A percentile compares a stretch with the other conserved stretches of the same genome.
These are phyloP conservation scores for Chloebia gouldiae DNA, from an alignment of 2,113 vertebrate species.

Conservation along the genomic window DNA sequence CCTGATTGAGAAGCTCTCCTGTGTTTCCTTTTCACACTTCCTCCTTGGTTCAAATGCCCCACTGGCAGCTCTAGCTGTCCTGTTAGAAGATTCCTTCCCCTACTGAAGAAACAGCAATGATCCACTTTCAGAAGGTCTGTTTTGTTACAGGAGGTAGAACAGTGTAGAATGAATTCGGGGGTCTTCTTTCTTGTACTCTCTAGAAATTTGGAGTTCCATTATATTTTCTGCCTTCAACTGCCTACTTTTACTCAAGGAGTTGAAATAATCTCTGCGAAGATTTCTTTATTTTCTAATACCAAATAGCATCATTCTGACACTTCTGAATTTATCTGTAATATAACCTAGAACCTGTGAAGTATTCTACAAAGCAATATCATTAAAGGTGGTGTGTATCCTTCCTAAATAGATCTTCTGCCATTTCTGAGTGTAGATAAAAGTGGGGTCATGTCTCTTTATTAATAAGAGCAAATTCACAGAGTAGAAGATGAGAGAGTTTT, in stretches of 20 bases:
- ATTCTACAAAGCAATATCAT: not conserved
- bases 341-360: not conserved
- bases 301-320: not conserved
- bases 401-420: not conserved
- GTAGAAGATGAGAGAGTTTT: conserved; percentile 27
- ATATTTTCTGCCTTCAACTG: not conserved
- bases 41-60: not conserved
- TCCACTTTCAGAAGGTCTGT: not conserved
- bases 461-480: conserved; percentile 18
- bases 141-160: not conserved
- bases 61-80: not conserved
- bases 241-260: not conserved
- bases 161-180: not conserved
- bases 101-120: not conserved
- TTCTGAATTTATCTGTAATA: not conserved
- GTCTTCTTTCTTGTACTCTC: not conserved
- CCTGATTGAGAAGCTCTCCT: not conserved
- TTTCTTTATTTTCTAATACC: not conserved
- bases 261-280: not conserved
- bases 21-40: not conserved
- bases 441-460: not conserved
- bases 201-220: not conserved
- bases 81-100: not conserved
- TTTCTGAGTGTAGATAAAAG: not conserved
- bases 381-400: not conserved